Base-by-base conservation (phyloP, 2,888 invertebrate genomes). In the Gortyna flavago region DNA sequence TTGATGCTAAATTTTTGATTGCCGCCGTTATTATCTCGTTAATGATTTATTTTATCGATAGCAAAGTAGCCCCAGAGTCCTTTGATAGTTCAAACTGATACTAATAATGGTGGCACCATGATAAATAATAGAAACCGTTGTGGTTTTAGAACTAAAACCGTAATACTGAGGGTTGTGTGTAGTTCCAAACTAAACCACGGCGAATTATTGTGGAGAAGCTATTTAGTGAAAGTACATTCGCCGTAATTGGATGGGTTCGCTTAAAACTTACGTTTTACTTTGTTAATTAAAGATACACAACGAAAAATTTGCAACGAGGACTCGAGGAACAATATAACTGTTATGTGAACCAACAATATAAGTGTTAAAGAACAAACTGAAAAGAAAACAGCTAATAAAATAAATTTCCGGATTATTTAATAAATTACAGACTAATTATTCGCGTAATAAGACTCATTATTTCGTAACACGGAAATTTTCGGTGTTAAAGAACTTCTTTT, bases 141-240 rank as follows among this genome's bases (percentile, higher is more conserved):
- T 18, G 74, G 74, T 79, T 86, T 66, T 38, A 48, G 57, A 72
- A 83, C 62, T 48, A 16, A 64, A 25, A 70, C 86, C 86, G n/a
- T 80, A 79, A 35, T 25, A 61, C 38, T 68, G 64, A 73, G 70
- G 67, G 84, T 57, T 72, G 51, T 85, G 79, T 84, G 65, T 79
- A 70, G 86, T 77, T 79, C 32, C n/a, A 25, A 85, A 86, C 83
- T 84, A 67, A 77, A 83, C 84, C 78, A n/a, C 73, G 64, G 29
- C 29, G 62, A 79, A 79, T 85, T 79, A 85, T 85, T 79, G 79
- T 69, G 84, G 79, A 72, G 18, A 57, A 62, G 69, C 76, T 76
- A 85, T 86, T 86, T 84, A 80, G 78, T 41, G 32, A 66, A 73
- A 77, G 85, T 75, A 86, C 84, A 73, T 84, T 86, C 41, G 35